Base-by-base conservation (phyloP, 1,140 invertebrate genomes). In the Acyrthosiphon pisum region DNA sequence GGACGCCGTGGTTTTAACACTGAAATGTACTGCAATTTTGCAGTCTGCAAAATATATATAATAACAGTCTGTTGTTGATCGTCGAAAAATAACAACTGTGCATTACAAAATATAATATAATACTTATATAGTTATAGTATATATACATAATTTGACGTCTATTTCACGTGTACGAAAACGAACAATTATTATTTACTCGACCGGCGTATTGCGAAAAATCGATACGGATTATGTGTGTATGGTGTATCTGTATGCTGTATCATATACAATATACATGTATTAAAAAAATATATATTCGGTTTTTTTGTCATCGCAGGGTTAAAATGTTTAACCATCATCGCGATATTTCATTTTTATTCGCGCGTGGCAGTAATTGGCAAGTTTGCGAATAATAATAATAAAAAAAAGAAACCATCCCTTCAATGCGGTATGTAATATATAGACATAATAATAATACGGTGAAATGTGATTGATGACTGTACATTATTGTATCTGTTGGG, bases 321-420 rank as follows among this genome's bases (percentile, higher is more conserved):
- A 46, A 44, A 86, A 86, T 44, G 11, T 44, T 68, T 86, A 41
- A 44, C 84, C 41, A 11, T 30, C 37, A 26, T 86, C 81, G 6
- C 84, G 84, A 86, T 86, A 86, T 44, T 50, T 88, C 86, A 48
- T 88, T 88, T 88, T 88, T 88, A 50, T 84, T 60, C 56, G 22
- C n/a, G 37, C 37, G 22, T 14, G 46, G 83, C 41, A 26, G 44
- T 88, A 88, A 88, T 88, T 88, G 86, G n/a, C 86, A 50, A 88
- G n/a, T 88, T 50, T 26, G 46, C 7, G 30, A 50, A 88, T 35
- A 88, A 88, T 50, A 88, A 88, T 86, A 44, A 86, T 83, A 44
- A 50, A 50, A 50, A 50, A 50, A 18, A 18, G 9, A 84, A 84
- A 44, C 23, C 14, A 14, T 88, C 86, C 86, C 86, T 88, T 48